These are phyloP conservation scores for Pegoplata infirma DNA, from an alignment of 2,888 invertebrate species.

Conservation along the genomic window DNA sequence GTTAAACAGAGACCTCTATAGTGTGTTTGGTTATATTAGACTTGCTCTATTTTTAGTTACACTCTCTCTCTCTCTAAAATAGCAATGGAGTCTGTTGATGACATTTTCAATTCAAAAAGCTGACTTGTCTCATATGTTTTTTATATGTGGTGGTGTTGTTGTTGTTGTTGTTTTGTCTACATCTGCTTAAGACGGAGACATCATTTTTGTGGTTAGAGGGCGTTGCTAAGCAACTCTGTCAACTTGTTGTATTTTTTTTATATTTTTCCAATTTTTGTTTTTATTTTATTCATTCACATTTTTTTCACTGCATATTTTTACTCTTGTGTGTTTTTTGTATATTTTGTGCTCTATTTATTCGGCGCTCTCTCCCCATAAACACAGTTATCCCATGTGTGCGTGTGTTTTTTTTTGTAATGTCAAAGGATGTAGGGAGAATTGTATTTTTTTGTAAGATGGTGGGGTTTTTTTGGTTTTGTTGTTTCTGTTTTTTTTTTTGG, in stretches of 20 bases:
- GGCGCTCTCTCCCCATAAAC: not conserved
- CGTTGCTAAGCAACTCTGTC: slow-evolving; percentile 76
- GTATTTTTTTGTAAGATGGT: slow-evolving; percentile 33
- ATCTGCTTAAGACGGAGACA: slow-evolving; percentile 59
- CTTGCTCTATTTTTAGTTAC: not conserved
- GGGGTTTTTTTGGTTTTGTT: slow-evolving; percentile 53
- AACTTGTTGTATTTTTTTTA: slow-evolving; percentile 76
- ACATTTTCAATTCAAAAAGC: slow-evolving; percentile 66
- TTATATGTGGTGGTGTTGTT: no score
- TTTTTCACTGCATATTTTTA: slow-evolving; percentile 36
- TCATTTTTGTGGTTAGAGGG: slow-evolving; percentile 73
- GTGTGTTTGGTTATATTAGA: not conserved
- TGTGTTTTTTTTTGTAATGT: slow-evolving; percentile 26
- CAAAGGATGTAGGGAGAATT: slow-evolving; percentile 18
- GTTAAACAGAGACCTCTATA: slow-evolving; percentile 7
- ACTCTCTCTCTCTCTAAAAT: slow-evolving; percentile 59
- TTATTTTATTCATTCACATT: slow-evolving; percentile 7
- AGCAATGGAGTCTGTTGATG: slow-evolving; percentile 76
- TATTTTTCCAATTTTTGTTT: slow-evolving; percentile 54
- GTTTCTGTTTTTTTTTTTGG: slow-evolving; percentile 17
- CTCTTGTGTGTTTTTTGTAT: slow-evolving; percentile 23
- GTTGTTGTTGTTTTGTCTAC: slow-evolving; percentile 22
- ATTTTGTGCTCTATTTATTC: slow-evolving; percentile 20
- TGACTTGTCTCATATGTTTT: slow-evolving; percentile 59
- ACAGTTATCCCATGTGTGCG: slow-evolving; percentile 7